Evolutionary conservation across 2,797 vertebrate genomes (phyloP), one percentile per base, ranked within the genome.

Genomic region (Sebastes kiyomatsui): DNA sequence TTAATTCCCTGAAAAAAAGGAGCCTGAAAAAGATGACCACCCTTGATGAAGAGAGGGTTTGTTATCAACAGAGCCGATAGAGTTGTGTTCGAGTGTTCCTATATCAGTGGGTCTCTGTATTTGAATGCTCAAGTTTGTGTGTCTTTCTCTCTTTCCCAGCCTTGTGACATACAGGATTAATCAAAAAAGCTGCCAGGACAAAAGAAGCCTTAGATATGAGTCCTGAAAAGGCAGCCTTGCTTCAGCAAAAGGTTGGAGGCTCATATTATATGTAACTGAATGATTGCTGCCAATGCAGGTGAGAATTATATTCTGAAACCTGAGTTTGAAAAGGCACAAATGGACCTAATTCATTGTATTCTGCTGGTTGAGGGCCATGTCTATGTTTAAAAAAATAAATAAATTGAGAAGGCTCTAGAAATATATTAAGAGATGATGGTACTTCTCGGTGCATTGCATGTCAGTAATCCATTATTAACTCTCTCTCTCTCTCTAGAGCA

Each of bases 11-110:
- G 23, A n/a, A 75, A 82, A 78, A 66, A 73, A 46, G 16, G 25
- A 80, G 46, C 4, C 64, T 77, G 62, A 61, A 83, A 82, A 85
- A 82, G 62, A 90, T 80, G 83, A 83, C 82, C 81, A 75, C 80
- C 67, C 54, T 80, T 72, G 80, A 80, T 76, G 56, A 83, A 76
- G 42, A 61, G 22, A 28, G 27, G 9, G 1, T 18, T 77, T 61
- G 59, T 74, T 70, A 80, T 75, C 59, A 68, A 64, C 14, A 16
- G 22, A 79, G 62, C 32, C 25, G 72, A 68, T n/a, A 59, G 59
- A 77, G 38, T 80, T 80, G 9, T 52, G 33, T 65, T 8, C 23
- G 20, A 32, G 62, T 77, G 56, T 46, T 42, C 20, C n/a, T 27
- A 11, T 62, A 32, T 65, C 52, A 32, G 8, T 67, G 16, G 64